A percentile compares a stretch with the other conserved stretches of the same genome.
Evolutionary conservation across 2,888 invertebrate genomes (phyloP).

Genomic region (Drosophila prolongata): DNA sequence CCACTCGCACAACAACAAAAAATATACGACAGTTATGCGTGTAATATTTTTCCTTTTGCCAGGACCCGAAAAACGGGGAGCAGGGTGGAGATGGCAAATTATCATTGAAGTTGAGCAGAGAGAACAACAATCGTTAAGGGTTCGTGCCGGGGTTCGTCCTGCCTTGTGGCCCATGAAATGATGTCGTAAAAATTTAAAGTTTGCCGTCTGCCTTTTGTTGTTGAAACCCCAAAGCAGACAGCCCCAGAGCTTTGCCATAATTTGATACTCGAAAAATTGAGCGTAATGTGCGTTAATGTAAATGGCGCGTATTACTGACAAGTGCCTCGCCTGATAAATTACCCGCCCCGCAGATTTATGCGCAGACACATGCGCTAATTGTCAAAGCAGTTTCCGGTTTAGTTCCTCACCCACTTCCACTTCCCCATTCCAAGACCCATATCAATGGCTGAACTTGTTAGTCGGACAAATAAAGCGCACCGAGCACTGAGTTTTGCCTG

Average conservation of each 20-base stretch:
- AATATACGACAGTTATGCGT: slow-evolving; percentile 77
- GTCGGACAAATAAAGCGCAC: slow-evolving; percentile 16
- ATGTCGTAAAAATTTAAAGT: slow-evolving; percentile 82
- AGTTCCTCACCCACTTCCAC: slow-evolving; percentile 3
- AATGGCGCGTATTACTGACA: slow-evolving; percentile 82
- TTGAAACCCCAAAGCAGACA: slow-evolving; percentile 19
- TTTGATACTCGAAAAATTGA: slow-evolving; percentile 72
- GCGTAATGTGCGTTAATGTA: slow-evolving; percentile 81
- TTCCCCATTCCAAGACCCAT: slow-evolving; percentile 14
- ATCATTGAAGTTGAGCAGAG: slow-evolving; percentile 62
- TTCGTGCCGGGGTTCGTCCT: slow-evolving; percentile 24
- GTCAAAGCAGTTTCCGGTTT: slow-evolving; percentile 24
- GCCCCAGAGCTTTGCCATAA: slow-evolving; percentile 57
- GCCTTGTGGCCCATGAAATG: slow-evolving; percentile 78
- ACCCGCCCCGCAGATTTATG: slow-evolving; percentile 47
- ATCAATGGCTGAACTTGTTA: slow-evolving; percentile 55
- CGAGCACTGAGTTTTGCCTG: slow-evolving; percentile 18
- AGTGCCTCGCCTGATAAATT: slow-evolving; percentile 66
- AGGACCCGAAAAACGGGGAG: slow-evolving; percentile 8
- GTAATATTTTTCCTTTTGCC: slow-evolving; percentile 67
- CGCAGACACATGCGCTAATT: slow-evolving; percentile 62
- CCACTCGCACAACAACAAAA: slow-evolving; percentile 17
- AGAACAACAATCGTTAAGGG: slow-evolving; percentile 52
- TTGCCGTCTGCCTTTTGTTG: slow-evolving; percentile 55
- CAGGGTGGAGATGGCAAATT: slow-evolving; percentile 58